Evolutionary conservation across 2,797 vertebrate species (phyloP).

Genomic region (Poecilia wingei): DNA sequence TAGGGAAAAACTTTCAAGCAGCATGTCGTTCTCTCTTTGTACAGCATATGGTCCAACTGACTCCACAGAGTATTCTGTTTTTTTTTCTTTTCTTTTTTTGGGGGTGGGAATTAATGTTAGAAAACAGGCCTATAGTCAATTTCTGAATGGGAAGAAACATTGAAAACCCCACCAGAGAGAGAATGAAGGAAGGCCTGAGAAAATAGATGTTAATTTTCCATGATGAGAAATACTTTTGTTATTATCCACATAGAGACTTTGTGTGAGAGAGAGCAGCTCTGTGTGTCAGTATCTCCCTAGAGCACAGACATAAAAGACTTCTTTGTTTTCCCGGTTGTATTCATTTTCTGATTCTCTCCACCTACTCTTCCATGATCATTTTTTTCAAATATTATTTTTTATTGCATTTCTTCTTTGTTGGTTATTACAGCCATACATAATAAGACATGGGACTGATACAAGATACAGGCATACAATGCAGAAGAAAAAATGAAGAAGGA

Average conservation of each 20-base stretch:
- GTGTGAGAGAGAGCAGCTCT: not conserved
- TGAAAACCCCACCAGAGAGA: not conserved
- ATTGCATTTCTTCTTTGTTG: slow-evolving; percentile 53
- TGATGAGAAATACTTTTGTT: slow-evolving; percentile 2
- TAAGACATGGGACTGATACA: slow-evolving; percentile 38
- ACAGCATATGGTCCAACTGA: not conserved
- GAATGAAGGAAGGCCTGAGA: not conserved
- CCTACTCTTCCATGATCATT: slow-evolving; percentile 32
- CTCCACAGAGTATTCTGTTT: not conserved
- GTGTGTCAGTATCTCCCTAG: not conserved
- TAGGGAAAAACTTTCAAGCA: not conserved
- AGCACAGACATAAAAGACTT: slow-evolving; percentile 2
- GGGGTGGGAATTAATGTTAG: not conserved
- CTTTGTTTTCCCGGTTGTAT: slow-evolving; percentile 2
- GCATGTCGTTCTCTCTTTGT: not conserved
- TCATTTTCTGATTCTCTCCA: slow-evolving; percentile 14
- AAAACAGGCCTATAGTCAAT: not conserved
- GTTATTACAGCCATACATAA: slow-evolving; percentile 39
- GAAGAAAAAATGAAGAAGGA: not conserved
- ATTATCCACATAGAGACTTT: not conserved
- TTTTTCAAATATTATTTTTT: slow-evolving; percentile 48
- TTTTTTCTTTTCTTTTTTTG: not conserved
- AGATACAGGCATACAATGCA: not conserved
- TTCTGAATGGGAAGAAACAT: not conserved
- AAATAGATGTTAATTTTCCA: not conserved